Base-by-base conservation (phyloP, 1,140 invertebrate species). In the Oncopeltus fasciatus region DNA sequence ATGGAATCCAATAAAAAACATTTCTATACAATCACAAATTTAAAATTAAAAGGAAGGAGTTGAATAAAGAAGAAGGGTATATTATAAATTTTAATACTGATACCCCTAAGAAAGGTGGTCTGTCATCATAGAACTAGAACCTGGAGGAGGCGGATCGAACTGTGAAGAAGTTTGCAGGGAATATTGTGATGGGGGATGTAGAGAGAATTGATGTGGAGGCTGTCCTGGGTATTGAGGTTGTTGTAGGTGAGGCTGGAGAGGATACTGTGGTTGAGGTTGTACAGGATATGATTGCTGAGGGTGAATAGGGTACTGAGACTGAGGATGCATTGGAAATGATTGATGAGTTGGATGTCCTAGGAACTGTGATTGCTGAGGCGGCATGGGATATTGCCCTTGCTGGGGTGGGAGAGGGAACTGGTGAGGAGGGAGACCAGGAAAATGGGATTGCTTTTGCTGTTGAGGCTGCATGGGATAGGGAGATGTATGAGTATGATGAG, bases 1-100 rank as follows among this genome's bases (percentile, higher is more conserved):
- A 24, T 53, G 24, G n/a, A 53, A 53, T 53, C 49, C 21, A 53
- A 53, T 26, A 24, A 53, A 53, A 53, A 53, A 53, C n/a, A 53
- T 53, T 53, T 26, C 24, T 53, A 53, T 53, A 24, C 3, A 53
- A 14, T 14, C 26, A 24, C 5, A 53, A 18, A 24, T 21, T 18
- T 53, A 53, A 24, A 53, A 53, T 24, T 24, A 24, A 53, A 53
- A 53, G 20, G 18, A 53, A 26, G n/a, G 26, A 53, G 31, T 38
- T 38, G 5, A 8, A 38, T 8, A 14, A 14, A 38, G 31, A 38
- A 38, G 14, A 38, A 38, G 31, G 31, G 31, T 5, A 38, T 8
- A 38, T 8, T 38, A 38, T 38, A 5, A 24, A 24, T 24, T 24
- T 24, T 53, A 53, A 53, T 53, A 53, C 49, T 53, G 49, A 53